Evolutionary conservation across 2,888 invertebrate genomes (phyloP).

Genomic region (Pandemis heparana): DNA sequence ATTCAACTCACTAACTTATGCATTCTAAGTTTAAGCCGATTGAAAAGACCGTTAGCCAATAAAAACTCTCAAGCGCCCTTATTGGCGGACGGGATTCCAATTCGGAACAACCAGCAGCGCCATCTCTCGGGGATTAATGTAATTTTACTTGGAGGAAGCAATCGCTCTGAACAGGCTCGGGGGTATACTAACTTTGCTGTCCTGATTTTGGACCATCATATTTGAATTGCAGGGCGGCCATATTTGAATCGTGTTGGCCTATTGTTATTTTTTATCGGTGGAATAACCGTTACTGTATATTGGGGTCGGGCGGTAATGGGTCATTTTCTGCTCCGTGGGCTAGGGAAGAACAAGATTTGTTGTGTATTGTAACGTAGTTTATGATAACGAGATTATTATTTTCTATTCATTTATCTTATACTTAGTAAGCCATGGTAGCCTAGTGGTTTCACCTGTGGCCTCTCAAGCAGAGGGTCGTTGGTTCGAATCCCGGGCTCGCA

Average conservation of each 20-base stretch:
- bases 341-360: neutral
- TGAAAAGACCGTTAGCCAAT: neutral
- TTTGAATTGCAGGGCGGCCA: conserved; percentile 1
- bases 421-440: too few species aligned
- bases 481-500: too few species aligned
- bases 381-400: neutral
- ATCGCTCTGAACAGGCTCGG: conserved; percentile 7
- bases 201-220: conserved; percentile 19
- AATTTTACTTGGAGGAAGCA: conserved; percentile 26
- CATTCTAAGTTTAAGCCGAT: conserved; percentile 9
- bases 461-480: too few species aligned
- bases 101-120: conserved; percentile 22
- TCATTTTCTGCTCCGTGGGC: neutral
- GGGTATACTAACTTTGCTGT: conserved; percentile 26
- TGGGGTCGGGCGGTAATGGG: neutral
- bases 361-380: neutral
- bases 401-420: too few species aligned
- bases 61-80: neutral
- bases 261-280: neutral
- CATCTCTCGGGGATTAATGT: conserved; percentile 31
- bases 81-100: conserved; percentile 29
- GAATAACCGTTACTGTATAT: neutral
- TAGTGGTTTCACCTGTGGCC: too few species aligned
- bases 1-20: neutral
- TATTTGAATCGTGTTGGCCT: conserved; percentile 1